Evolutionary conservation across 2,797 vertebrate species (phyloP).

Genomic region (Gephyroberyx darwinii): DNA sequence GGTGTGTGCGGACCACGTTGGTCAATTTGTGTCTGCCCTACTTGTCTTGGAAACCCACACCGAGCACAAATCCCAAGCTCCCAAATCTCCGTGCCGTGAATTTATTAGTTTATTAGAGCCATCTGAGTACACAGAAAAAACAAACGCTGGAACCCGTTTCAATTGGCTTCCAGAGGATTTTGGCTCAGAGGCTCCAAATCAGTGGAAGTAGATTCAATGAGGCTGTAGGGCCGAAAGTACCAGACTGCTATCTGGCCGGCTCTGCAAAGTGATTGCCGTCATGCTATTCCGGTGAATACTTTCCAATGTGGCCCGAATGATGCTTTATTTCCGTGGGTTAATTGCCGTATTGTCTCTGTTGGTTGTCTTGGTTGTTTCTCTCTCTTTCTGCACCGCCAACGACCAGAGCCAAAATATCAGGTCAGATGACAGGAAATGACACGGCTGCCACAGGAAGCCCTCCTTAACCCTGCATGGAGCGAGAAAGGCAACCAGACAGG

Average conservation of each 20-base stretch:
- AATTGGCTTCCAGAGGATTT: neutral
- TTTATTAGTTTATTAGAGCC: neutral
- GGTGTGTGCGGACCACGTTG: neutral
- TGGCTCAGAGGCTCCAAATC: too few relatives aligned
- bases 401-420: constrained; percentile 9
- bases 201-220: constrained; percentile 4
- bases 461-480: too few relatives aligned
- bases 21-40: neutral
- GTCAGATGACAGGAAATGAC: constrained; percentile 36
- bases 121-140: constrained; percentile 11
- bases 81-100: neutral
- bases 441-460: constrained; percentile 34
- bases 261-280: neutral
- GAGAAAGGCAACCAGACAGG: neutral
- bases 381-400: too few relatives aligned
- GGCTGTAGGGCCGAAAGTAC: neutral
- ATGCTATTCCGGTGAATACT: neutral
- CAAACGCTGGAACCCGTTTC: neutral
- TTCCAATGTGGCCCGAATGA: neutral
- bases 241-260: constrained; percentile 5
- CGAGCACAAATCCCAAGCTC: neutral
- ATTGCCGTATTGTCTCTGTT: too few relatives aligned
- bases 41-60: neutral
- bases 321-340: neutral
- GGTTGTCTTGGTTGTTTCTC: constrained; percentile 2